phyloP scores from a whole-genome alignment of 2,888 invertebrate genomes.

The Eilema depressum region DNA sequence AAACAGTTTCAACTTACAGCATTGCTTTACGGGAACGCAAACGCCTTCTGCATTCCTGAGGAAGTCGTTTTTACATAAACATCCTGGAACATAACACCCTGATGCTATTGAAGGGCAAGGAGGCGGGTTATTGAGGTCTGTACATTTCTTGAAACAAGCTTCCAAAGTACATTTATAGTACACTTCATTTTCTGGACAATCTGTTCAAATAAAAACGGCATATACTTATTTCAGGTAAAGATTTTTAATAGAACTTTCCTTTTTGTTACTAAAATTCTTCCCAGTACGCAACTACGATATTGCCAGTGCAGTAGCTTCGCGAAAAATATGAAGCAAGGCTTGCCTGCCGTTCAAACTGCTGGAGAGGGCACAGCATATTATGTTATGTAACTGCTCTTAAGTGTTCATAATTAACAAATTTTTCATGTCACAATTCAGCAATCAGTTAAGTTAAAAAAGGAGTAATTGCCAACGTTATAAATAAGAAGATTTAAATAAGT shows the following conservation, averaged over 20 bases:
- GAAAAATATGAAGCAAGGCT: too few species aligned
- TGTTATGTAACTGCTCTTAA: too few species aligned
- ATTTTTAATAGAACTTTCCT: too few species aligned
- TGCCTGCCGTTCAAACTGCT: not conserved
- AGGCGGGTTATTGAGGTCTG: conserved; percentile 40
- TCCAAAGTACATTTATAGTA: conserved; percentile 56
- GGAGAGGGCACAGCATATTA: too few species aligned
- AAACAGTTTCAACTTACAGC: conserved; percentile 31
- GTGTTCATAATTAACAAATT: too few species aligned
- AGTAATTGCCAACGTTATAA: too few species aligned
- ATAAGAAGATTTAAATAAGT: not conserved
- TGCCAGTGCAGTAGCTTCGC: too few species aligned
- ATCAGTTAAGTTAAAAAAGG: too few species aligned
- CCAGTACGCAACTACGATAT: too few species aligned
- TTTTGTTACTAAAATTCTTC: too few species aligned
- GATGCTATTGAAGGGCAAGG: conserved; percentile 49
- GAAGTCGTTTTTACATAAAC: conserved; percentile 44
- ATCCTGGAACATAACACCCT: conserved; percentile 54
- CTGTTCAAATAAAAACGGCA: conserved; percentile 25
- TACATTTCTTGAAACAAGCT: conserved; percentile 53
- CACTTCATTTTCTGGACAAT: conserved; percentile 54
- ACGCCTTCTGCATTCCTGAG: conserved; percentile 45
- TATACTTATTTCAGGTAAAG: not conserved
- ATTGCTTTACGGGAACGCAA: conserved; percentile 23
- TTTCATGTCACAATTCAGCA: not conserved